Conservation (phyloP, 2,888 invertebrate species). For the Galeruca laticollis region DNA sequence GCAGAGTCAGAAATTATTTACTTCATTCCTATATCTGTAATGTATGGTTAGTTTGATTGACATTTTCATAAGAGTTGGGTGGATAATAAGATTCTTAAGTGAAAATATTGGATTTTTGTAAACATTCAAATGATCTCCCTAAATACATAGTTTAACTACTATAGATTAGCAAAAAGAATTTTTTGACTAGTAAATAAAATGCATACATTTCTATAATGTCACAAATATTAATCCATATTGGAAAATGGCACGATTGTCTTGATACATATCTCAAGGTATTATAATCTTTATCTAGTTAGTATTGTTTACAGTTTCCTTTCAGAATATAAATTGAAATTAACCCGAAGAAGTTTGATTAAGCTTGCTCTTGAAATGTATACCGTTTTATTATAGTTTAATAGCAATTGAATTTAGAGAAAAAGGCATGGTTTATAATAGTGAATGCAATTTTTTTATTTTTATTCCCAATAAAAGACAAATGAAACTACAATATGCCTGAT, state of each 20-base stretch:
- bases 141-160: constrained; percentile 30
- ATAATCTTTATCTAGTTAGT: background rate
- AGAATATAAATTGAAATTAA: no score
- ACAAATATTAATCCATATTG: background rate
- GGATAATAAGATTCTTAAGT: background rate
- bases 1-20: background rate
- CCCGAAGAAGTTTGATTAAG: no score
- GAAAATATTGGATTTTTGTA: background rate
- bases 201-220: background rate
- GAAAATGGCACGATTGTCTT: constrained; percentile 13
- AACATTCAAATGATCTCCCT: background rate
- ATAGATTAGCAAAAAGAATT: constrained; percentile 45
- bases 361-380: no score
- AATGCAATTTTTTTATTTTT: no score
- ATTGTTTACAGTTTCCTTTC: background rate
- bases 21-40: background rate
- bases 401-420: background rate
- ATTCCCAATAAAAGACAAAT: no score
- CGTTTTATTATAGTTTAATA: no score
- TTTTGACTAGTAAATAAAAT: constrained; percentile 53
- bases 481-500: no score
- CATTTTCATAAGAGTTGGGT: background rate
- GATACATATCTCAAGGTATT: background rate
- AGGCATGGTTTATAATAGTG: no score
- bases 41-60: background rate